Evolutionary conservation across 2,888 invertebrate species (phyloP), one percentile per base, ranked within the genome.

Genomic region (Plebejus melissa): DNA sequence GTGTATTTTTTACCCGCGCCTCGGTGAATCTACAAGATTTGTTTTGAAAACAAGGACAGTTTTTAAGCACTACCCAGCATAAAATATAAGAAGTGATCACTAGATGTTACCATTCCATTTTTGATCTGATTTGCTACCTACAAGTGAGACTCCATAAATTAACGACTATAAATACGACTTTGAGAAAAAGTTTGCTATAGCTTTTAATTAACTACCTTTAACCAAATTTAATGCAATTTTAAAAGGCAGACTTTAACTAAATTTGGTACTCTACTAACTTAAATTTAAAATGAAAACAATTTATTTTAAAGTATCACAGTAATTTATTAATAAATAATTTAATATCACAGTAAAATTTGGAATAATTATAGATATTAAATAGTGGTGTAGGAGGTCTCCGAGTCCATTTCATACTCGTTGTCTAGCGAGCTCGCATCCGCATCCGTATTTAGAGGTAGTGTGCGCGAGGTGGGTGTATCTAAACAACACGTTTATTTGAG

Each of bases 1-100:
- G 77, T 80, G 78, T 77, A 76, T 78, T 77, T 77, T 77, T 77
- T 77, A 77, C 76, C 69, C 7, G 32, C 13, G 36, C 32, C 65
- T 36, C 11, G 54, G 13, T 11, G 50, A 50, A 13, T 50, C 11
- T 54, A 1, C 50, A 41, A 41, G 41, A 41, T 41, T 11, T 3
- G 9, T 46, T 46, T 46, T 46, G 46, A 46, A 32, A 32, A 32
- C 32, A 32, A 32, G 32, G 32, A 32, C 32, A 2, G 32, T 32
- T 32, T 32, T 32, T 32, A 32, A 32, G 32, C 32, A 32, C 32
- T 32, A 32, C 32, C 32, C 32, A 32, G 32, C 32, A 32, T 32
- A 32, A 32, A 32, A 32, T 32, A 32, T 32, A 32, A 32, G 32
- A 32, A 32, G 32, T 32, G 32, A 32, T 32, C 32, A 32, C 32